Percentiles rank a stretch among this genome's conserved stretches.
phyloP scores from a whole-genome alignment of 2,888 invertebrate species.

The Eristalis intricaria region DNA sequence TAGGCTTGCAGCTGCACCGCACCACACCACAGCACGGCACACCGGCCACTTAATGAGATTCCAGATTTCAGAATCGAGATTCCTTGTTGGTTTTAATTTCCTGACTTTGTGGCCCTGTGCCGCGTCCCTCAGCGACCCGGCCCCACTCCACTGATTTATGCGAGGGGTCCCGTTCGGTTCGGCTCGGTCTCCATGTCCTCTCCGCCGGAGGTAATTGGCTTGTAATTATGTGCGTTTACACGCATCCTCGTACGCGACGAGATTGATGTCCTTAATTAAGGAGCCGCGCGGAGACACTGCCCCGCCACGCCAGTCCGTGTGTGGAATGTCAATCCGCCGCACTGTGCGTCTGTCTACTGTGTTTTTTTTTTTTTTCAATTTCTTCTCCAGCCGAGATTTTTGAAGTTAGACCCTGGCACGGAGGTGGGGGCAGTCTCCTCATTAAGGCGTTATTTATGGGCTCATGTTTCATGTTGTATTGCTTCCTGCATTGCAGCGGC shows the following conservation, averaged over 20 bases:
- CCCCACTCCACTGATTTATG: conserved; percentile 62
- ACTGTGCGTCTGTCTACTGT: neutral
- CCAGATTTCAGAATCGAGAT: conserved; percentile 7
- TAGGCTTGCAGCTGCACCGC: conserved; percentile 62
- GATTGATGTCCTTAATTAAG: conserved; percentile 72
- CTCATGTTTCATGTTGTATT: conserved; percentile 67
- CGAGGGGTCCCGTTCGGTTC: conserved; percentile 31
- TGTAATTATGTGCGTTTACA: conserved; percentile 71
- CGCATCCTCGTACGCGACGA: conserved; percentile 58
- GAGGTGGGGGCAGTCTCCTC: conserved; percentile 33
- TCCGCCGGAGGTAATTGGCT: conserved; percentile 63
- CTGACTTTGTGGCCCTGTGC: conserved; percentile 61
- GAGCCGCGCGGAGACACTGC: conserved; percentile 13
- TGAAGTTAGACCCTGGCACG: conserved; percentile 1
- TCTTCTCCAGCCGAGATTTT: conserved; percentile 54
- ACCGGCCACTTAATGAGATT: conserved; percentile 68
- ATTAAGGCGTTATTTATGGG: conserved; percentile 67
- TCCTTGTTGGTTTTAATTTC: conserved; percentile 62
- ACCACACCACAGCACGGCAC: conserved; percentile 6
- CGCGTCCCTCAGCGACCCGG: conserved; percentile 15
- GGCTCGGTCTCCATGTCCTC: conserved; percentile 13
- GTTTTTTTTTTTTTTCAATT: conserved; percentile 12
- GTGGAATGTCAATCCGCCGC: conserved; percentile 64
- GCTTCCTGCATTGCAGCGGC: conserved; percentile 66
- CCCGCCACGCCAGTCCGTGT: conserved; percentile 33